Percentiles rank a stretch among this genome's conserved stretches.
phyloP scores from a whole-genome alignment of 2,888 invertebrate species.

The Phaonia tiefii region DNA sequence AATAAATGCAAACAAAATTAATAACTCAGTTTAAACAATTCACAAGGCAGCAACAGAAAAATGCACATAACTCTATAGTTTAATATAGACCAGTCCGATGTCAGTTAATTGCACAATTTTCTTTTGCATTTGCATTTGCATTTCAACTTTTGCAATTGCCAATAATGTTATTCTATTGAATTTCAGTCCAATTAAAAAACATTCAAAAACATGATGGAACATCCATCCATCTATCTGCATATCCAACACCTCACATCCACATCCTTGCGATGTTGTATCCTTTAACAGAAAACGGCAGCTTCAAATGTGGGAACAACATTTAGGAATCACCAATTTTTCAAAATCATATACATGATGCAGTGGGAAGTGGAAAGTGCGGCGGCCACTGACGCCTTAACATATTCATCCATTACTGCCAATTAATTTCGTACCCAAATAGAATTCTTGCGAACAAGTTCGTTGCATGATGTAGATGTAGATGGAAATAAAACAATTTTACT shows the following conservation, averaged over 20 bases:
- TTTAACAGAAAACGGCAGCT: background rate
- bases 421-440: constrained; percentile 5
- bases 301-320: background rate
- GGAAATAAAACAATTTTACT: constrained; percentile 13
- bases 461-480: background rate
- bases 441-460: background rate
- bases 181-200: constrained; percentile 11
- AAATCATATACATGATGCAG: constrained; percentile 19
- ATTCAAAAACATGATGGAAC: background rate
- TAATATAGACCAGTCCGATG: background rate
- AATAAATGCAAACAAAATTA: background rate
- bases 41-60: too few relatives aligned
- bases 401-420: constrained; percentile 32
- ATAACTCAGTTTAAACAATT: background rate
- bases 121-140: constrained; percentile 1
- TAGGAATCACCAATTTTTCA: constrained; percentile 23
- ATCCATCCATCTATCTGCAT: background rate
- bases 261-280: background rate
- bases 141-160: constrained; percentile 19
- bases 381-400: background rate
- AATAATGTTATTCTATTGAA: constrained; percentile 28
- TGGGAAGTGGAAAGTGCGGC: background rate
- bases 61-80: background rate
- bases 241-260: background rate
- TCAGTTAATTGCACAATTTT: background rate